Evolutionary conservation across 1,140 invertebrate species (phyloP).

Genomic region (Sitophilus oryzae): DNA sequence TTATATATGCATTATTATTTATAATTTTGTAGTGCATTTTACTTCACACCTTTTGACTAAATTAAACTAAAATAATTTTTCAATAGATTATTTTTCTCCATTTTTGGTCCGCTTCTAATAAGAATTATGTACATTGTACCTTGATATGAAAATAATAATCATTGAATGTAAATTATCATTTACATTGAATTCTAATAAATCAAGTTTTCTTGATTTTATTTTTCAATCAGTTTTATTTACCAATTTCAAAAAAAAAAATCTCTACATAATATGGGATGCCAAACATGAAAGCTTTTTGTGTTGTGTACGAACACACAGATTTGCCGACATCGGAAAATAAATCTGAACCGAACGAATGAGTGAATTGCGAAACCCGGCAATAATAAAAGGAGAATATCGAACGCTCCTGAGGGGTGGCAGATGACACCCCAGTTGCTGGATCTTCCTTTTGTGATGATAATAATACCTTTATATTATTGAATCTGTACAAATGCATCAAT

Average conservation of each 20-base stretch:
- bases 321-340: neutral
- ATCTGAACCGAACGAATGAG: slow-evolving; percentile 7
- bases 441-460: slow-evolving; percentile 29
- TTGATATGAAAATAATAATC: too few species aligned
- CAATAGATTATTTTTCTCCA: too few species aligned
- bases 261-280: neutral
- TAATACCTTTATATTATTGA: slow-evolving; percentile 19
- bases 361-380: slow-evolving; percentile 8
- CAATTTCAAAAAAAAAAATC: neutral
- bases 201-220: too few species aligned
- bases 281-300: neutral
- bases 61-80: too few species aligned
- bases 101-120: too few species aligned
- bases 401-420: slow-evolving; percentile 19
- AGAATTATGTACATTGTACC: too few species aligned
- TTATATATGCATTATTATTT: too few species aligned
- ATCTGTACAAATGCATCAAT: slow-evolving; percentile 14
- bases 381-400: slow-evolving; percentile 8
- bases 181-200: too few species aligned
- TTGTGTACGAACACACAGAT: neutral
- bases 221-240: neutral
- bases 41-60: too few species aligned
- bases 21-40: too few species aligned
- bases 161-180: too few species aligned
- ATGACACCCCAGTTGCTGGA: slow-evolving; percentile 24